phyloP scores from a whole-genome alignment of 2,797 vertebrate species.

The Zalophus californianus region DNA sequence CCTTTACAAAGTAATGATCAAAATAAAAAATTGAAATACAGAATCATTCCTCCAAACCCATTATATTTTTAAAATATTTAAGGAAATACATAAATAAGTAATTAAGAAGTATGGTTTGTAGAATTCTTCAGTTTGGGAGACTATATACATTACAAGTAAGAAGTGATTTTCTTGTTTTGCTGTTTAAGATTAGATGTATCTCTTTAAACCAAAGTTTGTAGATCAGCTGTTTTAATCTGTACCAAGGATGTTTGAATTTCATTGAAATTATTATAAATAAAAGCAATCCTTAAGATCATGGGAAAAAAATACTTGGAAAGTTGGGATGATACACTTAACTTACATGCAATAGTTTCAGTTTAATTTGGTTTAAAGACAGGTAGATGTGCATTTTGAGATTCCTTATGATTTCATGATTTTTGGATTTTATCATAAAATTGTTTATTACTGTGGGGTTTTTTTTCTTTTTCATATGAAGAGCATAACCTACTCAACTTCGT shows the following conservation, averaged over 20 bases:
- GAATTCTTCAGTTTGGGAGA: background rate
- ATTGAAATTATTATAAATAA: slow-evolving; percentile 40
- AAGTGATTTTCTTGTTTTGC: background rate
- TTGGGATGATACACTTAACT: background rate
- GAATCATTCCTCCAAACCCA: background rate
- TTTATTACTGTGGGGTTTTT: background rate
- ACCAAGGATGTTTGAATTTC: background rate
- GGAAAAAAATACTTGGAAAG: background rate
- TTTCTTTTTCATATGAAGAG: background rate
- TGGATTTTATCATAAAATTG: background rate
- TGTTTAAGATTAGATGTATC: background rate
- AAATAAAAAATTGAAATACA: background rate
- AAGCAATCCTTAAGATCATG: background rate
- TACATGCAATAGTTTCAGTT: background rate
- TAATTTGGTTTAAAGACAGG: background rate
- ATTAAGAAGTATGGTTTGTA: background rate
- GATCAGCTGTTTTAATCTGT: background rate
- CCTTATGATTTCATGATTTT: background rate
- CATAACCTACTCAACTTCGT: background rate
- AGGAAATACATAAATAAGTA: background rate
- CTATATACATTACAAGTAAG: background rate
- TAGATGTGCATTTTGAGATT: background rate
- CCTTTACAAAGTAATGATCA: background rate
- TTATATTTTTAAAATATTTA: background rate
- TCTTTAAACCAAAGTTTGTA: background rate